A percentile compares a stretch with the other conserved stretches of the same genome.
Evolutionary conservation across 1,140 invertebrate genomes (phyloP).

Genomic region (Stenopsyche tienmushanensis): DNA sequence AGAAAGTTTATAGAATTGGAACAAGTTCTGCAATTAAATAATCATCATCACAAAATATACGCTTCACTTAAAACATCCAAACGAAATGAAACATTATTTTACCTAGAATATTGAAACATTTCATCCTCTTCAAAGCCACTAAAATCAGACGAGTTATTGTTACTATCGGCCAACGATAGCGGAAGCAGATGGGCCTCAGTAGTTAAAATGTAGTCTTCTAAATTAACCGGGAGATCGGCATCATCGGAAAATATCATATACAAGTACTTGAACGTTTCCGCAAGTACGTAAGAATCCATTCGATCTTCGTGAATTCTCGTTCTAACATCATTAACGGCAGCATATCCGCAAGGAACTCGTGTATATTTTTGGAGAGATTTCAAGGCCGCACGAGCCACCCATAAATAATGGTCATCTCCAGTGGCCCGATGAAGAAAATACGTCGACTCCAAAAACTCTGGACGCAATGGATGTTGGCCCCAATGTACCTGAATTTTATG

Average conservation of each 20-base stretch:
- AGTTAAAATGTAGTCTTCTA: slow-evolving; percentile 97
- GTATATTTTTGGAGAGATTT: slow-evolving; percentile 88
- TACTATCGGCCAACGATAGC: slow-evolving; percentile 65
- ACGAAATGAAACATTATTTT: slow-evolving; percentile 45
- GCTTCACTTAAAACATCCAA: slow-evolving; percentile 12
- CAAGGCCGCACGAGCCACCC: slow-evolving; percentile 90
- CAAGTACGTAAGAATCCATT: slow-evolving; percentile 97
- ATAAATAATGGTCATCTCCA: slow-evolving; percentile 91
- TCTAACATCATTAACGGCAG: slow-evolving; percentile 93
- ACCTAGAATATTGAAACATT: slow-evolving; percentile 36
- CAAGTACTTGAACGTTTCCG: slow-evolving; percentile 98
- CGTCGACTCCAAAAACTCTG: slow-evolving; percentile 97
- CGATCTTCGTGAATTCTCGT: slow-evolving; percentile 89
- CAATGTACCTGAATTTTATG: slow-evolving; percentile 78
- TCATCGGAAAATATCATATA: slow-evolving; percentile 92
- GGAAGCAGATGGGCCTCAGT: slow-evolving; percentile 97
- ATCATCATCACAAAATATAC: slow-evolving; percentile 11
- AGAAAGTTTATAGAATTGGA: slow-evolving; percentile 83
- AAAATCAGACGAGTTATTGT: slow-evolving; percentile 43
- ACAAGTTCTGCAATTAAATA: slow-evolving; percentile 64
- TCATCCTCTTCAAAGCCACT: slow-evolving; percentile 29
- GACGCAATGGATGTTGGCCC: slow-evolving; percentile 95
- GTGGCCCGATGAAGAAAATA: slow-evolving; percentile 96
- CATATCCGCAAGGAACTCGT: slow-evolving; percentile 93
- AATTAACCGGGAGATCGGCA: slow-evolving; percentile 80